Evolutionary conservation across 2,113 vertebrate species (phyloP), one percentile per base, ranked within the genome.

Genomic region (Sterrhoptilus dennistouni): DNA sequence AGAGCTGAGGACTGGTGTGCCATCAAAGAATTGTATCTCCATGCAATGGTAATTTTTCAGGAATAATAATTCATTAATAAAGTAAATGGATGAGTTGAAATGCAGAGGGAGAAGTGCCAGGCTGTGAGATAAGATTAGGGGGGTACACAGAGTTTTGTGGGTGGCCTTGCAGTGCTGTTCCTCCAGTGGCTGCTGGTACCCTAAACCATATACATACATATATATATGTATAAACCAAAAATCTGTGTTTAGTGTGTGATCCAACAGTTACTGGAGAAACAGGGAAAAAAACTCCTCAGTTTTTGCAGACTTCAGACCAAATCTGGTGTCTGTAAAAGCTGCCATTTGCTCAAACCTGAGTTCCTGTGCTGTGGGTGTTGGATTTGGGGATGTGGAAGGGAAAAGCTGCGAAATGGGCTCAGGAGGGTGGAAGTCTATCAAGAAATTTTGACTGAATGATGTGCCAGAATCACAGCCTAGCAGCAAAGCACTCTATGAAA

Each of bases 401-500:
- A 66, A 89, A 83, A 90, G 49, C 92, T 87, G 88, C 2, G 11
- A 68, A 87, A 60, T 56, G 80, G 80, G 85, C 80, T 92, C 40
- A 4, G 64, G 42, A 81, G 86, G 57, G 72, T 83, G 80, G 65
- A 95, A 83, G 65, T 60, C 60, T 66, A 12, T 90, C 56, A 61
- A 1, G 24, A 86, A 66, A 84, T 82, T 82, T 45, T 78, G 83
- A 38, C 80, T 68, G 76, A 81, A 90, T 27, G 49, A 90, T 33
- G 52, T 92, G 93, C 93, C 96, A 93, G 85, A 92, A 96, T 81
- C 44, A 33, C 10, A 81, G 92, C 72, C 82, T 82, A 78, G 83
- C 60, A 90, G 85, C 45, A 87, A 84, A 83, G 56, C 50, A 54
- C 27, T 86, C 79, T 16, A 13, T 59, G 79, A 86, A 93, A 70